Percentiles rank a stretch among this genome's conserved stretches.
phyloP scores from a whole-genome alignment of 1,140 invertebrate genomes.

The Neodiprion fabricii region DNA sequence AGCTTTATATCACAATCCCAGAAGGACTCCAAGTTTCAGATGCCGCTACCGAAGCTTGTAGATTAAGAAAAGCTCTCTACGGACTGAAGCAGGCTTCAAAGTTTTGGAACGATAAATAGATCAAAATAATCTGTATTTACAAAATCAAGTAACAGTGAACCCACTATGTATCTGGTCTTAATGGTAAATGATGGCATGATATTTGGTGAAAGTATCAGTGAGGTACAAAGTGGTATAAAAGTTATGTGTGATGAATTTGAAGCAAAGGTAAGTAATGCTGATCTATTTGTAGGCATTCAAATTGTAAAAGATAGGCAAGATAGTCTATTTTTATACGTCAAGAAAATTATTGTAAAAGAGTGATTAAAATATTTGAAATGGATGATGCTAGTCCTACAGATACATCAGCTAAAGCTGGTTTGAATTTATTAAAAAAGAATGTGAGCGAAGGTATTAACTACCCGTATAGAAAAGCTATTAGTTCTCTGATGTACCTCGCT shows the following conservation, averaged over 20 bases:
- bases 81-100: conserved; percentile 49
- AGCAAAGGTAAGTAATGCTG: conserved; percentile 18
- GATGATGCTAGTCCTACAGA: neutral
- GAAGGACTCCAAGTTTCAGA: conserved; percentile 24
- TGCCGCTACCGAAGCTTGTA: conserved; percentile 24
- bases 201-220: conserved; percentile 9
- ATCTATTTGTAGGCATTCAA: conserved; percentile 17
- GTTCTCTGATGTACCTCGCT: too few species aligned
- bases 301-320: conserved; percentile 15
- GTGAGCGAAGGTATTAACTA: too few species aligned
- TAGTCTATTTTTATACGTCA: conserved; percentile 22
- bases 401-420: too few species aligned
- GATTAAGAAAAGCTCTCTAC: conserved; percentile 47
- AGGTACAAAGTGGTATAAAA: neutral
- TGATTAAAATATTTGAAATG: conserved; percentile 20
- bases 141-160: conserved; percentile 3
- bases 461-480: too few species aligned
- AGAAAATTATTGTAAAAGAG: conserved; percentile 8
- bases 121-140: conserved; percentile 37
- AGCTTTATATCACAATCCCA: conserved; percentile 37
- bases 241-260: conserved; percentile 11
- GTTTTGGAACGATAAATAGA: conserved; percentile 40
- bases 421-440: too few species aligned
- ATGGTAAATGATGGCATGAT: conserved; percentile 24
- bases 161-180: conserved; percentile 18